These are phyloP conservation scores for Augiades crinisus DNA, from an alignment of 2,888 invertebrate genomes.

Conservation along the genomic window DNA sequence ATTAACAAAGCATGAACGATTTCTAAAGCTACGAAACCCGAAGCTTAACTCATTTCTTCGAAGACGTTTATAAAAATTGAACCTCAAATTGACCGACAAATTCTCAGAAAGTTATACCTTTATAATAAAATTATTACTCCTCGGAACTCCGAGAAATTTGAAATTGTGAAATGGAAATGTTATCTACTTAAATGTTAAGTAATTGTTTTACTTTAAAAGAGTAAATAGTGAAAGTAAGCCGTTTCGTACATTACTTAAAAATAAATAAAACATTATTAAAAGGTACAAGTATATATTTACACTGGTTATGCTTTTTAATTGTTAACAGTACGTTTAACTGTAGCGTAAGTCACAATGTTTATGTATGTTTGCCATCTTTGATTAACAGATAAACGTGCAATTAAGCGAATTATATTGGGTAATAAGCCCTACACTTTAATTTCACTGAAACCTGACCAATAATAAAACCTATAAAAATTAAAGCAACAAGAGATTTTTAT, in stretches of 20 bases:
- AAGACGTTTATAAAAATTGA: neutral
- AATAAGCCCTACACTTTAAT: no score
- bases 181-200: neutral
- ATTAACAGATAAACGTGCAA: no score
- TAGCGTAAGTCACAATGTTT: no score
- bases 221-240: neutral
- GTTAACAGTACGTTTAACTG: no score
- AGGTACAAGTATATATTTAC: no score
- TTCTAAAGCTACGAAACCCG: neutral
- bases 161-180: neutral
- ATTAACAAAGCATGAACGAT: neutral
- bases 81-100: neutral
- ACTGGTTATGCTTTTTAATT: no score
- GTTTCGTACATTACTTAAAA: neutral
- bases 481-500: no score
- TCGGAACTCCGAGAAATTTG: conserved; percentile 3
- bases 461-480: no score
- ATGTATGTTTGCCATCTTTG: no score
- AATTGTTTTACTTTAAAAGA: neutral
- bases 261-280: no score
- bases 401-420: no score
- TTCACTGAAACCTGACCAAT: no score
- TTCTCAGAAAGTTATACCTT: neutral
- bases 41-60: neutral
- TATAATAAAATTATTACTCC: neutral